These are phyloP conservation scores for Augiades crinisus DNA, from an alignment of 2,888 invertebrate species.

Conservation along the genomic window DNA sequence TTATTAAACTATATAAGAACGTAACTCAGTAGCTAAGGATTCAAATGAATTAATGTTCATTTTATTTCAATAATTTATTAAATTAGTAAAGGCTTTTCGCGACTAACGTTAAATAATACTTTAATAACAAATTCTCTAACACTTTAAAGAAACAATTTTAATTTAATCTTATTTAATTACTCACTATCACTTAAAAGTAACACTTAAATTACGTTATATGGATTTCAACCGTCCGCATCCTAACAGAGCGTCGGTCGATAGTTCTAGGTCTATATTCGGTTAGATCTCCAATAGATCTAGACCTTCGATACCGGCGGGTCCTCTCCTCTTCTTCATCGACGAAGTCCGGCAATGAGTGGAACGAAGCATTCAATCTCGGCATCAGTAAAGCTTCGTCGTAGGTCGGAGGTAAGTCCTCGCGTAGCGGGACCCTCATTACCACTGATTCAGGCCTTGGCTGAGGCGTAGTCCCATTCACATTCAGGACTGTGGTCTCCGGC, in stretches of 20 bases:
- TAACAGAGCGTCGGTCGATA: conserved; percentile 62
- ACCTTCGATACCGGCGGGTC: conserved; percentile 53
- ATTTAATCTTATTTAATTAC: no score
- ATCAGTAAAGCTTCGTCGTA: conserved; percentile 89
- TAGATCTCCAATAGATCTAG: conserved; percentile 72
- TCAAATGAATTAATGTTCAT: no score
- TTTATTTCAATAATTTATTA: no score
- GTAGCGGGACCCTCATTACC: conserved; percentile 57
- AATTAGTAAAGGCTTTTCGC: no score
- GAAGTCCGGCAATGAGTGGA: conserved; percentile 79
- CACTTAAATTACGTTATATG: conserved; percentile 35
- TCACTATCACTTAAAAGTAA: no score
- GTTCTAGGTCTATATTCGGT: conserved; percentile 57
- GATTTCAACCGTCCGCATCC: conserved; percentile 63
- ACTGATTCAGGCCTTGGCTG: conserved; percentile 55
- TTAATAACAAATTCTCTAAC: no score
- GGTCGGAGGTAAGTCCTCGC: conserved; percentile 82
- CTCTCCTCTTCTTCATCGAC: conserved; percentile 51
- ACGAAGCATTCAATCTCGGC: conserved; percentile 84
- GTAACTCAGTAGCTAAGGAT: no score
- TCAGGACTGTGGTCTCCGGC: conserved; percentile 66
- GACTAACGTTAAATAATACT: no score
- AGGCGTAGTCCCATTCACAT: conserved; percentile 47
- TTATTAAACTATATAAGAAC: no score
- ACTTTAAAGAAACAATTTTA: no score